These are phyloP conservation scores for Gephyroberyx darwinii DNA, from an alignment of 2,797 vertebrate genomes.

Conservation along the genomic window DNA sequence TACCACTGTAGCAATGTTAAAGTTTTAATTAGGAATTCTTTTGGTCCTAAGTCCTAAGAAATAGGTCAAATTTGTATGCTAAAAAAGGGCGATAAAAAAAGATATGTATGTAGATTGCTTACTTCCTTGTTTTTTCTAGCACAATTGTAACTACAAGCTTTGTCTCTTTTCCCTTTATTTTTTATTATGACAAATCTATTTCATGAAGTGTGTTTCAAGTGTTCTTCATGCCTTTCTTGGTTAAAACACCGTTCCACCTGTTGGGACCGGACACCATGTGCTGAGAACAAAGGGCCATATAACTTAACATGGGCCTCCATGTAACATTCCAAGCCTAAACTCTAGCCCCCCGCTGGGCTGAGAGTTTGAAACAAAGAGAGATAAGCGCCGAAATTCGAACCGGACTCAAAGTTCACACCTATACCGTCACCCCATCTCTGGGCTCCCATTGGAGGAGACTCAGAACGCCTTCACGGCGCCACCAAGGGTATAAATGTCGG, in stretches of 20 bases:
- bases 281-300: no score
- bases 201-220: background rate
- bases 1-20: slow-evolving; percentile 44
- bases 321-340: no score
- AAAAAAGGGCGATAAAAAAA: background rate
- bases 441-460: no score
- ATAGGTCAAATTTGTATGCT: slow-evolving; percentile 22
- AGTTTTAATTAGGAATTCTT: slow-evolving; percentile 67
- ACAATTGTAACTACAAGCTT: slow-evolving; percentile 10
- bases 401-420: no score
- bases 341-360: no score
- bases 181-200: background rate
- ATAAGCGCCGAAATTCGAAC: no score
- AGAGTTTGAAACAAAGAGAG: no score
- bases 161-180: background rate
- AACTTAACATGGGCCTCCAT: no score
- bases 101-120: background rate
- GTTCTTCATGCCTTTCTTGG: background rate
- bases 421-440: no score
- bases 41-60: slow-evolving; percentile 42
- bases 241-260: background rate
- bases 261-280: no score
- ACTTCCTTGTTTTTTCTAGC: slow-evolving; percentile 24
- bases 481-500: no score
- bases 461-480: no score